Percentiles rank a stretch among this genome's conserved stretches.
Evolutionary conservation across 2,113 vertebrate species (phyloP).

Genomic region (Centropus unirufus): DNA sequence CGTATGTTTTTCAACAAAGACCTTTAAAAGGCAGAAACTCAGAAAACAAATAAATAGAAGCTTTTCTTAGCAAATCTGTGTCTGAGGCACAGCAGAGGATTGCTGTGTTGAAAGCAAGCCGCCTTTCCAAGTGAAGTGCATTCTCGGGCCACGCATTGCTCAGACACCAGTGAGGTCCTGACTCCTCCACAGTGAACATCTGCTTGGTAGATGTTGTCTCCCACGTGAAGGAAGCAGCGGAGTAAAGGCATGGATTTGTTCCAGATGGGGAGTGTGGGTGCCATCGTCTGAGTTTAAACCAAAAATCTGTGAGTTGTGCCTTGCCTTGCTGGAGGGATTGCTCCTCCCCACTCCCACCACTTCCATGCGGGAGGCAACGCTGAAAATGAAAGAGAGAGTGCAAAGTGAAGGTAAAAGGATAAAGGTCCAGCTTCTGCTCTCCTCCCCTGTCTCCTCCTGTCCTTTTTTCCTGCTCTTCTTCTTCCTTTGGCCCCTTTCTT

Average conservation of each 20-base stretch:
- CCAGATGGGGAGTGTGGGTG: constrained; percentile 9
- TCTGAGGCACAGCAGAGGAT: not conserved
- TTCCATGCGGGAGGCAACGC: not conserved
- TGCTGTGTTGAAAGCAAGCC: not conserved
- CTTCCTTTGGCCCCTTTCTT: not conserved
- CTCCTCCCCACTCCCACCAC: not conserved
- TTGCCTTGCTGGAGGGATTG: not conserved
- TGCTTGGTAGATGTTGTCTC: not conserved
- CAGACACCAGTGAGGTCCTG: not conserved
- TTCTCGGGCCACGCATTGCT: accelerated
- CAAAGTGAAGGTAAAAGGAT: not conserved
- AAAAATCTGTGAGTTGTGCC: not conserved
- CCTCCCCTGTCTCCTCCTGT: not conserved
- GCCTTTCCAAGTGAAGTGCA: accelerated
- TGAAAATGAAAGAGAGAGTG: not conserved
- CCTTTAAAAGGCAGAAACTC: not conserved
- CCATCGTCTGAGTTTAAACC: not conserved
- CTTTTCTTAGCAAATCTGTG: accelerated
- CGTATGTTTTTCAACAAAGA: not conserved
- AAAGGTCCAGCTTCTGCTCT: not conserved
- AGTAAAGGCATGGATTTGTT: constrained; percentile 27
- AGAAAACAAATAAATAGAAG: not conserved
- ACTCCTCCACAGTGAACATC: constrained; percentile 12
- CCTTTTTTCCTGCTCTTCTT: not conserved
- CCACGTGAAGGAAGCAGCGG: not conserved